These are phyloP conservation scores for Proctacanthus coquilletti DNA, from an alignment of 1,140 invertebrate species.

Conservation along the genomic window DNA sequence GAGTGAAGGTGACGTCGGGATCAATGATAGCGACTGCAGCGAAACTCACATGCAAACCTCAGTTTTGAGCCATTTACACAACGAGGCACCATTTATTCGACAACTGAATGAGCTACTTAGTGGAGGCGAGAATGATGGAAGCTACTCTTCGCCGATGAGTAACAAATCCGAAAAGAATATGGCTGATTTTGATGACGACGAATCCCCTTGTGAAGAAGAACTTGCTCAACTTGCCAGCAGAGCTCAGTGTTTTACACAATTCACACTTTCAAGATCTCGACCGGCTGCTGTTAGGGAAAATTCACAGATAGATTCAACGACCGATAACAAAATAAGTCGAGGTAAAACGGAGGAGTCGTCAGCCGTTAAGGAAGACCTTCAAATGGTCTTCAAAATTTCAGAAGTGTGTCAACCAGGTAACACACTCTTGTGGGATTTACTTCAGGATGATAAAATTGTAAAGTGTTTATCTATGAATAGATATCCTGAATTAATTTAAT, in stretches of 20 bases:
- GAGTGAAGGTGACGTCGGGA: conserved; percentile 17
- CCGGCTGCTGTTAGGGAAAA: neutral
- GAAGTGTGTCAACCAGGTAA: conserved; percentile 77
- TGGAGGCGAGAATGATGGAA: conserved; percentile 56
- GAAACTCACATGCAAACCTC: conserved; percentile 22
- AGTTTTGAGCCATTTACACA: conserved; percentile 22
- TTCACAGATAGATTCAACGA: too few species aligned
- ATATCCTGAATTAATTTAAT: conserved; percentile 5
- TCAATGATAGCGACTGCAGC: conserved; percentile 28
- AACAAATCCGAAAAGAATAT: conserved; percentile 91
- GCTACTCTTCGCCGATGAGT: conserved; percentile 74
- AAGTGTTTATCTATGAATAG: conserved; percentile 26
- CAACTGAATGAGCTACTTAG: conserved; percentile 46
- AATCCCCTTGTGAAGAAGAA: conserved; percentile 77
- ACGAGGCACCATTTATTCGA: conserved; percentile 26
- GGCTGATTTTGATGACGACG: conserved; percentile 87
- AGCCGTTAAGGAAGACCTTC: too few species aligned
- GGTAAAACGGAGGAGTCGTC: too few species aligned
- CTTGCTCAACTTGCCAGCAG: conserved; percentile 31
- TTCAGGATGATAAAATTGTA: conserved; percentile 83
- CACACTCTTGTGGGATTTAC: conserved; percentile 82
- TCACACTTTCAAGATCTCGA: neutral
- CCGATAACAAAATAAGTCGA: too few species aligned
- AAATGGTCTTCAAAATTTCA: conserved; percentile 60
- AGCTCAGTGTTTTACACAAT: conserved; percentile 6